Evolutionary conservation across 1,140 invertebrate genomes (phyloP).

Genomic region (Apocrypta bakeri): DNA sequence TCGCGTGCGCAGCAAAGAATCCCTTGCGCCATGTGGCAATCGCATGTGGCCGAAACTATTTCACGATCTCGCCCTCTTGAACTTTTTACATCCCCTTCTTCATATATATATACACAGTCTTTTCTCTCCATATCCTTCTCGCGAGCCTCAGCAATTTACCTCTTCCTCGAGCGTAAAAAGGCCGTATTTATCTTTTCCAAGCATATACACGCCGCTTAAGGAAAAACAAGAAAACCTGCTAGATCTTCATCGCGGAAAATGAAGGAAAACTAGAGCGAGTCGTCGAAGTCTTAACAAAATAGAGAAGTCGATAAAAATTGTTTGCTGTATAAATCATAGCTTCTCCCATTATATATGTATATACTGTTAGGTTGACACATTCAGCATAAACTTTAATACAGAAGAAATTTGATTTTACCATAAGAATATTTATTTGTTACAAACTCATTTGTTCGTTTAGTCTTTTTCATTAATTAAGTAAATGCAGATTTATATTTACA

Average conservation of each 20-base stretch:
- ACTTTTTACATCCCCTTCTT: background rate
- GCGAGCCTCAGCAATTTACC: conserved; percentile 20
- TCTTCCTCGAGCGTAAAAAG: conserved; percentile 10
- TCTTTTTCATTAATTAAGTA: too few species aligned
- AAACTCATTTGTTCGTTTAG: too few species aligned
- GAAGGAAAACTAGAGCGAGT: background rate
- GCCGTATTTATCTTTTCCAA: conserved; percentile 23
- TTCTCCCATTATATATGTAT: background rate
- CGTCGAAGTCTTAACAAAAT: conserved; percentile 5
- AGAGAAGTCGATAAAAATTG: conserved; percentile 32
- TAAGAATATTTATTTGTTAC: too few species aligned
- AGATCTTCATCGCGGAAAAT: background rate
- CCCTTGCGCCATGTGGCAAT: background rate
- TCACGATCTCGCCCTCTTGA: background rate
- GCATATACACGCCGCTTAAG: conserved; percentile 1
- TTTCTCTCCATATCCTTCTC: background rate
- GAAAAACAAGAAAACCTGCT: conserved; percentile 8
- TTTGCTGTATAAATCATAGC: background rate
- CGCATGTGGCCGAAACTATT: background rate
- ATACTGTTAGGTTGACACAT: background rate
- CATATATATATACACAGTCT: too few species aligned
- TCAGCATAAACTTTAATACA: too few species aligned
- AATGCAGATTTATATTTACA: too few species aligned
- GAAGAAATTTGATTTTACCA: too few species aligned
- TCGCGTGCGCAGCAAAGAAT: background rate